phyloP scores from a whole-genome alignment of 2,797 vertebrate species.

The Hydrocynus forskahlii region DNA sequence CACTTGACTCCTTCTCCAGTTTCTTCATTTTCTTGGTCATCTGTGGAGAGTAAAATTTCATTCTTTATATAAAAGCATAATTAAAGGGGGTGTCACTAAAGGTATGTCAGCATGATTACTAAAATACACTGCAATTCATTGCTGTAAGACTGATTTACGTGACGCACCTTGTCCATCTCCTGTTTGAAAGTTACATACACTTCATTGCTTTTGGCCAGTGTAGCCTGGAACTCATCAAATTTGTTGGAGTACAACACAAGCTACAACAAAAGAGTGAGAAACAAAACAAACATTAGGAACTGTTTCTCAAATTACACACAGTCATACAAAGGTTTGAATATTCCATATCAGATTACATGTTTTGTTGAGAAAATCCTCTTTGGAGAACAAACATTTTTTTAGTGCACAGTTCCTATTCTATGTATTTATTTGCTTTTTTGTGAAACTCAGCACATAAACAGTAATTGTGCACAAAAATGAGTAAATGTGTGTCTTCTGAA shows the following conservation, averaged over 20 bases:
- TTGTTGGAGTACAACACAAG: conserved; percentile 91
- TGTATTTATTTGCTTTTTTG: too few species aligned
- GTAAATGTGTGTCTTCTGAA: too few species aligned
- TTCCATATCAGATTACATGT: too few species aligned
- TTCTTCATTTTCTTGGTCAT: conserved; percentile 97
- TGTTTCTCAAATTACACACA: not conserved
- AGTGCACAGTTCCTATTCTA: too few species aligned
- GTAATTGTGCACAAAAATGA: too few species aligned
- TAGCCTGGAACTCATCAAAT: conserved; percentile 97
- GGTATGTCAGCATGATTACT: not conserved
- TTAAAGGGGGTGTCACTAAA: not conserved
- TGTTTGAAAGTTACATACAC: conserved; percentile 92
- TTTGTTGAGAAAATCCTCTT: too few species aligned
- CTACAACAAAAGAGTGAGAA: conserved; percentile 67
- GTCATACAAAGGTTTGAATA: too few species aligned
- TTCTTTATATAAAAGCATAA: not conserved
- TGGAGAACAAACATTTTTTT: too few species aligned
- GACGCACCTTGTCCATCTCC: conserved; percentile 94
- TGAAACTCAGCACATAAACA: too few species aligned
- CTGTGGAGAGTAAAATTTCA: conserved; percentile 66
- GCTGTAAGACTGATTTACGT: not conserved
- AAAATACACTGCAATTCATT: not conserved
- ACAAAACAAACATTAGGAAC: not conserved
- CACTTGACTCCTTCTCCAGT: conserved; percentile 90
- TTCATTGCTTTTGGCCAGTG: conserved; percentile 94